Percentiles rank a stretch among this genome's conserved stretches.
phyloP scores from a whole-genome alignment of 2,888 invertebrate species.

The Mongoloraphidia duomilia region DNA sequence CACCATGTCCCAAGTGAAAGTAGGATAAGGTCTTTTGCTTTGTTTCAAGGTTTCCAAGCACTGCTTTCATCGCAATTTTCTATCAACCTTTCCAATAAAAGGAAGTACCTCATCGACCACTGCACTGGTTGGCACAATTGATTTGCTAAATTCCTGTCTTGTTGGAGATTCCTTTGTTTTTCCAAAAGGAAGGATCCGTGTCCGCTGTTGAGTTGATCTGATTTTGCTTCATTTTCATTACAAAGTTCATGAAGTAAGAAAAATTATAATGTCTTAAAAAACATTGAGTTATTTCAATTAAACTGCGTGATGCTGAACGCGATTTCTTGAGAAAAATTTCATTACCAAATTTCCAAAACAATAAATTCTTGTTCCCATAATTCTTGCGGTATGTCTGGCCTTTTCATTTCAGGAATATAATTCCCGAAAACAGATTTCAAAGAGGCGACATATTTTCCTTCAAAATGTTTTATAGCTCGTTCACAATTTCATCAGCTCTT shows the following conservation, averaged over 20 bases:
- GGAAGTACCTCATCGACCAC: neutral
- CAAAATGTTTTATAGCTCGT: slow-evolving; percentile 2
- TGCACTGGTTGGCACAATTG: slow-evolving; percentile 4
- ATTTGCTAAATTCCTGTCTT: slow-evolving; percentile 4
- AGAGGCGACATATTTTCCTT: slow-evolving; percentile 2
- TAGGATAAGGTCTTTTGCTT: slow-evolving; percentile 4
- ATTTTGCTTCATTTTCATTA: slow-evolving; percentile 24
- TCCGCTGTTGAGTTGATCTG: slow-evolving; percentile 16
- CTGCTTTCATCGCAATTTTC: neutral
- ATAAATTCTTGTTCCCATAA: slow-evolving; percentile 2
- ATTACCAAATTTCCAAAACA: slow-evolving; percentile 3
- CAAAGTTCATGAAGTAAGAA: slow-evolving; percentile 26
- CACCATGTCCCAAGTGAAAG: slow-evolving; percentile 3
- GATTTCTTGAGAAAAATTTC: slow-evolving; percentile 1
- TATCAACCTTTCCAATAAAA: slow-evolving; percentile 2
- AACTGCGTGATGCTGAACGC: neutral
- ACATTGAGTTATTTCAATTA: neutral
- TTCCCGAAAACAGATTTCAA: slow-evolving; percentile 3
- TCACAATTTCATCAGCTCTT: neutral
- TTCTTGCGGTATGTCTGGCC: slow-evolving; percentile 1
- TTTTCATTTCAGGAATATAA: slow-evolving; percentile 4
- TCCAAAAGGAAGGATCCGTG: slow-evolving; percentile 3
- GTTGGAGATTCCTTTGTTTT: neutral
- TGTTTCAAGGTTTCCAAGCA: neutral
- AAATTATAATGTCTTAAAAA: slow-evolving; percentile 10